Conservation (phyloP, 2,888 invertebrate species). For the Apotomis turbidana region DNA sequence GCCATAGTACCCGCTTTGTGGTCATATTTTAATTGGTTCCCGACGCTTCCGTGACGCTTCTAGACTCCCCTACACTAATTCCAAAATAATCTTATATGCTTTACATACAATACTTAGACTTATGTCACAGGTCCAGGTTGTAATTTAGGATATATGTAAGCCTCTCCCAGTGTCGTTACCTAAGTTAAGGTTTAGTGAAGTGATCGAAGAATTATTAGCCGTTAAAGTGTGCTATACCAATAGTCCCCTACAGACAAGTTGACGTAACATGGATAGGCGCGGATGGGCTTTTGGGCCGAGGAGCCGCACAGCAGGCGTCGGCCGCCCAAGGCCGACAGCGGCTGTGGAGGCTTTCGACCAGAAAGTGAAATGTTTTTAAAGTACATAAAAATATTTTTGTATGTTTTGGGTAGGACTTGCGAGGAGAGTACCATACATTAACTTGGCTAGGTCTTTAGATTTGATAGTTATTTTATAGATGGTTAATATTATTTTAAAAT, state of each 20-base stretch:
- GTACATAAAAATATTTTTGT: conserved; percentile 83
- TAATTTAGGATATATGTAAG: conserved; percentile 75
- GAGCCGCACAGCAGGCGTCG: conserved; percentile 49
- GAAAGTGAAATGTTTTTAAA: conserved; percentile 68
- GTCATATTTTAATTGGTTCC: conserved; percentile 71
- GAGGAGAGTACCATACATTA: conserved; percentile 75
- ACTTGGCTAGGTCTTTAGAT: conserved; percentile 79
- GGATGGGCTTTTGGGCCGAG: conserved; percentile 59
- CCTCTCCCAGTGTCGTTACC: conserved; percentile 75
- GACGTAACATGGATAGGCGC: conserved; percentile 57
- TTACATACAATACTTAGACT: conserved; percentile 64
- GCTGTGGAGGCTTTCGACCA: conserved; percentile 57
- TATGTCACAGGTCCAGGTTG: conserved; percentile 81
- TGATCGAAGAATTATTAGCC: conserved; percentile 65
- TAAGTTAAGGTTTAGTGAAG: conserved; percentile 75
- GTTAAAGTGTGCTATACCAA: conserved; percentile 76
- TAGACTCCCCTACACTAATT: conserved; percentile 64
- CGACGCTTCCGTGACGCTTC: conserved; percentile 73
- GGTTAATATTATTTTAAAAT: conserved; percentile 79
- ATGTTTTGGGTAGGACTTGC: conserved; percentile 76
- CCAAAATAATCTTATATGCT: conserved; percentile 67
- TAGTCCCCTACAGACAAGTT: conserved; percentile 67
- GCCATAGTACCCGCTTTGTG: conserved; percentile 58
- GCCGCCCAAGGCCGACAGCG: background rate
- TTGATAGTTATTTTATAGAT: conserved; percentile 80